phyloP scores from a whole-genome alignment of 2,797 vertebrate species.

The Thalassophryne amazonica region DNA sequence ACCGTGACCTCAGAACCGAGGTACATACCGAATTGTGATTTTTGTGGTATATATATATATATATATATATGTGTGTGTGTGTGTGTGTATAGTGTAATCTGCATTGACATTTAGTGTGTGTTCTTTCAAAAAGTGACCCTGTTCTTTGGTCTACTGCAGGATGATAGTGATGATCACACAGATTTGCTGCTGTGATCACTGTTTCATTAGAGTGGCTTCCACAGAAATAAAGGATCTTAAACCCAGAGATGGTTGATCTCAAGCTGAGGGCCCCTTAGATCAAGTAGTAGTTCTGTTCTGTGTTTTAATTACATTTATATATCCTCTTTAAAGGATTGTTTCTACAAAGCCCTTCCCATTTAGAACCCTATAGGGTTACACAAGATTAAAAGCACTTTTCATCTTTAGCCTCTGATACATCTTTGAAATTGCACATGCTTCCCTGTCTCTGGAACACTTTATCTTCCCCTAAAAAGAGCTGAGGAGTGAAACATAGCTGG shows the following conservation, averaged over 20 bases:
- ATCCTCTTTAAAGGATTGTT: slow-evolving; percentile 67
- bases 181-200: slow-evolving; percentile 45
- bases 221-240: slow-evolving; percentile 51
- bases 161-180: slow-evolving; percentile 29
- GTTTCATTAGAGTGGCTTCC: slow-evolving; percentile 55
- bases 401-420: slow-evolving; percentile 70
- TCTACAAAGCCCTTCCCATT: slow-evolving; percentile 64
- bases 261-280: slow-evolving; percentile 49
- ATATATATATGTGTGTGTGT: no score
- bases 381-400: slow-evolving; percentile 78
- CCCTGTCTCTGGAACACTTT: slow-evolving; percentile 73
- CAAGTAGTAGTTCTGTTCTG: slow-evolving; percentile 62
- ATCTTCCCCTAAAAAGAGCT: slow-evolving; percentile 54
- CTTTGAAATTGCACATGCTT: slow-evolving; percentile 70
- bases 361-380: slow-evolving; percentile 74
- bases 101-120: no score
- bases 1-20: no score
- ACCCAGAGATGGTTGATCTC: slow-evolving; percentile 31
- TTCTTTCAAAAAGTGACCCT: slow-evolving; percentile 10
- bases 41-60: no score
- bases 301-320: slow-evolving; percentile 78
- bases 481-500: slow-evolving; percentile 36
- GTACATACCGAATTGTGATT: no score
- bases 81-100: no score
- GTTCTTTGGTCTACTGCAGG: slow-evolving; percentile 23